A percentile compares a stretch with the other conserved stretches of the same genome.
Evolutionary conservation across 2,888 invertebrate species (phyloP).

Genomic region (Latheticus oryzae): DNA sequence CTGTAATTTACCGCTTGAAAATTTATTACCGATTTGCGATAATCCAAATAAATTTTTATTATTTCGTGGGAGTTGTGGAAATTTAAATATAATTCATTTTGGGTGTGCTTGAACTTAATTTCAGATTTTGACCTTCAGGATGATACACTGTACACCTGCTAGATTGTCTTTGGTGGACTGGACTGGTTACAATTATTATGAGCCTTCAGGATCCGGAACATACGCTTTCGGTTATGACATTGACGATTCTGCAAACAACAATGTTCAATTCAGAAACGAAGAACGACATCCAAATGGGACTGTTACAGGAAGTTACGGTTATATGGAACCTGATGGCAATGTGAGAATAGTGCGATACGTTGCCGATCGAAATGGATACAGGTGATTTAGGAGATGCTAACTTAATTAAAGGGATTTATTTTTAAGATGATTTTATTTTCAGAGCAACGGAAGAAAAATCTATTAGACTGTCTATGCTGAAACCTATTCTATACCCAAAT

Average conservation of each 20-base stretch:
- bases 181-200: conserved; percentile 62
- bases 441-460: conserved; percentile 32
- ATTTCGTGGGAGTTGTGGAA: conserved; percentile 12
- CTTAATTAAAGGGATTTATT: background rate
- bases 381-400: conserved; percentile 67
- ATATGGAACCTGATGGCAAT: conserved; percentile 73
- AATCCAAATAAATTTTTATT: conserved; percentile 24
- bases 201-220: conserved; percentile 71
- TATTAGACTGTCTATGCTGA: conserved; percentile 26
- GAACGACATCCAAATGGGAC: conserved; percentile 78
- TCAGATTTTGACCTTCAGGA: conserved; percentile 11
- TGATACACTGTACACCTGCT: conserved; percentile 4
- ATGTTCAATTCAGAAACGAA: conserved; percentile 79
- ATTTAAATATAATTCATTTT: conserved; percentile 20
- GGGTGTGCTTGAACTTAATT: conserved; percentile 10
- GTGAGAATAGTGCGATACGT: conserved; percentile 73
- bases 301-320: conserved; percentile 79
- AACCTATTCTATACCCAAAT: conserved; percentile 9
- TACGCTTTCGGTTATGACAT: conserved; percentile 81
- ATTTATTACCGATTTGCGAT: conserved; percentile 24
- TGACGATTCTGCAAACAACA: conserved; percentile 73
- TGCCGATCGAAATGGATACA: conserved; percentile 76
- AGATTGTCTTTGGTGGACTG: conserved; percentile 60
- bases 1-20: conserved; percentile 10
- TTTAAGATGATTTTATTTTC: too few species aligned